A percentile compares a stretch with the other conserved stretches of the same genome.
Evolutionary conservation across 2,888 invertebrate species (phyloP).

Genomic region (Cantharis flavilabris): DNA sequence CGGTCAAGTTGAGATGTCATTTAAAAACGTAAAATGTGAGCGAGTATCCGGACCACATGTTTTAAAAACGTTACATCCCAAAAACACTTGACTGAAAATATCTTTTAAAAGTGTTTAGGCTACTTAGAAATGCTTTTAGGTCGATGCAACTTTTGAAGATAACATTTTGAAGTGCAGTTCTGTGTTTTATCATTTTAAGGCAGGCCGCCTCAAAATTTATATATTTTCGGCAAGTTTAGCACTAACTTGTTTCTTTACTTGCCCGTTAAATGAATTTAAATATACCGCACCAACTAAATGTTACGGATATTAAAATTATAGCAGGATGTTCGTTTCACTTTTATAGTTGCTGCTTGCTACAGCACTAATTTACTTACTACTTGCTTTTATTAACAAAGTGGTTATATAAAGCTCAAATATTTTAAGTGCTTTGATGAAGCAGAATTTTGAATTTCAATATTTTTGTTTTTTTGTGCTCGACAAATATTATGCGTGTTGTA

Average conservation of each 20-base stretch:
- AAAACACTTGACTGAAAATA: constrained; percentile 46
- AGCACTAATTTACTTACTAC: background rate
- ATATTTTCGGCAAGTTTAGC: constrained; percentile 5
- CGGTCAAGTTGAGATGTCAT: constrained; percentile 15
- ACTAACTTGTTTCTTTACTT: constrained; percentile 8
- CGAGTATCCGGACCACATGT: constrained; percentile 33
- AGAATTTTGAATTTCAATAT: background rate
- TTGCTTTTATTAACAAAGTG: constrained; percentile 1
- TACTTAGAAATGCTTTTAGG: constrained; percentile 55
- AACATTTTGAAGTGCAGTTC: constrained; percentile 46
- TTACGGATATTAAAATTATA: constrained; percentile 25
- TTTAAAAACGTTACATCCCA: constrained; percentile 30
- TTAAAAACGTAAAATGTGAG: constrained; percentile 8
- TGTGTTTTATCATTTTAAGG: constrained; percentile 44
- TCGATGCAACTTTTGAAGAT: constrained; percentile 36
- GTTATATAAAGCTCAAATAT: background rate
- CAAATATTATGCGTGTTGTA: constrained; percentile 14
- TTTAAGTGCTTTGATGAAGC: background rate
- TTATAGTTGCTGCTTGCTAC: constrained; percentile 4
- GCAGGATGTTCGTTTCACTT: constrained; percentile 30
- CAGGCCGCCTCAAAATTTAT: constrained; percentile 16
- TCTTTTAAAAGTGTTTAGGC: constrained; percentile 52
- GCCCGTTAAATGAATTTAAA: background rate
- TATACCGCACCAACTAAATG: constrained; percentile 22
- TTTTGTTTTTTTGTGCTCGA: background rate